Percentiles rank a stretch among this genome's conserved stretches.
These are phyloP conservation scores for Benthochromis sp. DNA, from an alignment of 2,113 vertebrate genomes.

Conservation along the genomic window DNA sequence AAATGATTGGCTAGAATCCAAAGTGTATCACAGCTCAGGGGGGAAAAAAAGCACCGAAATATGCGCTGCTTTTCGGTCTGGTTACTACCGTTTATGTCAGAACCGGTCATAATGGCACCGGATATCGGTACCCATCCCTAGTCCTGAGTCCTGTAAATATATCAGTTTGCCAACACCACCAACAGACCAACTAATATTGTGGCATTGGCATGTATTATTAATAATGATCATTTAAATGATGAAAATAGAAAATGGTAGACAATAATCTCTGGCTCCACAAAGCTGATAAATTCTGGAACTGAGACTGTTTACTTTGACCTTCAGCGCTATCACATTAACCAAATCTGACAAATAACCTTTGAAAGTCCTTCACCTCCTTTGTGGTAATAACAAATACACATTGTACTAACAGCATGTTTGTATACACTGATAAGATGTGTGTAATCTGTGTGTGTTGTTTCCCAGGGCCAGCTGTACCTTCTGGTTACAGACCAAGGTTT, in stretches of 20 bases:
- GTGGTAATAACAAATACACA: background rate
- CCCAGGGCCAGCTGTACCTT: slow-evolving; percentile 91
- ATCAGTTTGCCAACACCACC: background rate
- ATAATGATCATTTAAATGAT: background rate
- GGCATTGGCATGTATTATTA: background rate
- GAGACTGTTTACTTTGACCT: background rate
- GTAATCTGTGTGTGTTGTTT: background rate
- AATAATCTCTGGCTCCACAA: background rate
- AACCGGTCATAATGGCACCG: background rate
- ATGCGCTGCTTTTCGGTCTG: no score
- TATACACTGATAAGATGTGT: background rate
- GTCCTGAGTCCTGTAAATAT: background rate
- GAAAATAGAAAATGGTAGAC: background rate
- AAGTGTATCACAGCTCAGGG: no score
- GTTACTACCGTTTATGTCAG: no score
- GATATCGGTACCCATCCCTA: background rate
- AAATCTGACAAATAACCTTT: background rate
- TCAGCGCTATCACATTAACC: background rate
- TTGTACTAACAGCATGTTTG: background rate
- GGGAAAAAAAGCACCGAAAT: no score
- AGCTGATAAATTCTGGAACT: background rate
- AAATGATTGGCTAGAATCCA: no score
- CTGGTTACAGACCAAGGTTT: slow-evolving; percentile 98
- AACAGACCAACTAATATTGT: background rate
- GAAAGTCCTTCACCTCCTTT: background rate